Conservation (phyloP, 2,888 invertebrate species). For the Sinotaia quadrata region DNA sequence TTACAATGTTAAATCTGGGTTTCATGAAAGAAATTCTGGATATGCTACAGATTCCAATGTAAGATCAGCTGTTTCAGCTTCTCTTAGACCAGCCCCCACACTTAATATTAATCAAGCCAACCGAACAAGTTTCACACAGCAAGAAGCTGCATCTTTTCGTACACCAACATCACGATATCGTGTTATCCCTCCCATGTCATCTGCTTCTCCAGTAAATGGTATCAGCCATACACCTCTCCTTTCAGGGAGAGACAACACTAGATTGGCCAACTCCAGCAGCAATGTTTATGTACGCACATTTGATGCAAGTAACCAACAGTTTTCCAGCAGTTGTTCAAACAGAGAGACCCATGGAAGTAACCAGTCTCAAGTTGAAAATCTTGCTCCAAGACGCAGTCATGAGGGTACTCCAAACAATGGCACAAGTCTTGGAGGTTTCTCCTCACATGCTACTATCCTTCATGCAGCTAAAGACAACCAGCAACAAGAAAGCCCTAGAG, state of each 20-base stretch:
- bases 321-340: background rate
- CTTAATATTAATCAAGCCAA: background rate
- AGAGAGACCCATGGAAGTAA: background rate
- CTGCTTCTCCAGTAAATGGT: background rate
- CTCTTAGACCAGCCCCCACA: background rate
- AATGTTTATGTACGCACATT: background rate
- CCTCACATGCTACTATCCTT: too few species aligned
- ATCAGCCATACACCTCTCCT: too few species aligned
- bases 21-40: constrained; percentile 3
- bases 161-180: constrained; percentile 34
- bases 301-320: background rate
- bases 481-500: constrained; percentile 9
- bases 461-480: too few species aligned
- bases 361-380: too few species aligned
- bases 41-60: constrained; percentile 16
- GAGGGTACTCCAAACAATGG: background rate
- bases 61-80: background rate
- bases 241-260: too few species aligned
- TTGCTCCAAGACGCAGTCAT: background rate
- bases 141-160: constrained; percentile 20
- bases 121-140: constrained; percentile 2
- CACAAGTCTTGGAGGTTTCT: background rate
- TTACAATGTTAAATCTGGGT: background rate
- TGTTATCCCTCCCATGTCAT: constrained; percentile 38
- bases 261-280: too few species aligned